Evolutionary conservation across 2,888 invertebrate genomes (phyloP), one percentile per base, ranked within the genome.

Genomic region (Chaetogeoica ovagalla): DNA sequence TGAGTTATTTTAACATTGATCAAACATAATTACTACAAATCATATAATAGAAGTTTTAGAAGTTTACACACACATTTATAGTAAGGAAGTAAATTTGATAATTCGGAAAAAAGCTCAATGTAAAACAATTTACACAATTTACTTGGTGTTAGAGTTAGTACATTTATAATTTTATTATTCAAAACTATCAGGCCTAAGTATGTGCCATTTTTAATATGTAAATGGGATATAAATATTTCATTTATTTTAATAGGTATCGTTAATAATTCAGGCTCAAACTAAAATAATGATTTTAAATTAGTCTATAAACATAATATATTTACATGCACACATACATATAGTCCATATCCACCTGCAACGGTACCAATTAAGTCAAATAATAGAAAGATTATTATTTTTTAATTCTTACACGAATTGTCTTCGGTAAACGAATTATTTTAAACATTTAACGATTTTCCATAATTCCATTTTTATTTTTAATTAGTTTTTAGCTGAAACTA

Each of bases 201-300:
- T 30, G 75, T 75, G 75, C 75, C 75, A 75, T 75, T 68, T 65
- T 66, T 23, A 57, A 43, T 66, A 23, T 30, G 7, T 6, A 19
- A 30, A 23, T 0, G 39, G 2, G 43, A 8, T n/a, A n/a, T n/a
- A n/a, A n/a, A n/a, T 59, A 19, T 23, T 55, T 63, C 57, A 74
- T 74, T 75, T 68, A 75, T 65, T 37, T 37, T 65, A 4, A 55
- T 74, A 63, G 55, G 6, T 55, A 19, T 13, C 1, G 15, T 70
- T n/a, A n/a, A 57, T 37, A 39, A 57, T 39, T 57, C 39, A 57
- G 65, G 55, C 74, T 74, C 74, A 74, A 63, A 65, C 65, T 74
- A 72, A 72, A 72, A 62, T 48, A 60, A 19, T 65, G 5, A n/a
- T 65, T 15, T 43, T 17, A 17, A 62, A 30, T 62, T 62, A 21